Evolutionary conservation across 1,140 invertebrate genomes (phyloP), one percentile per base, ranked within the genome.

Genomic region (Tetramorium parvispinum): DNA sequence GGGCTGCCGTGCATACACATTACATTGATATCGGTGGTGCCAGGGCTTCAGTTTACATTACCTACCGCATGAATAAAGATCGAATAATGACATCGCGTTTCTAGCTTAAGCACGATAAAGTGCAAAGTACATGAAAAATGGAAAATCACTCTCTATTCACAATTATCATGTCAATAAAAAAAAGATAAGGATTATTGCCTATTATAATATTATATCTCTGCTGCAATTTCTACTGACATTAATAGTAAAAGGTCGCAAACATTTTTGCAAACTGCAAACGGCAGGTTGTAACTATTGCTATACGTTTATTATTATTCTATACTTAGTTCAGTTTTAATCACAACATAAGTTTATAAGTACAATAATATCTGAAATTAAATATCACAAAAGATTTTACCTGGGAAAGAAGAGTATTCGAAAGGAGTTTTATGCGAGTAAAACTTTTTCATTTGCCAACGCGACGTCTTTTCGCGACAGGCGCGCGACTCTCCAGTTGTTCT

Each of bases 1-100:
- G 85, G 79, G 11, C 21, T 27, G 76, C 24, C 40, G 49, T 24
- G 51, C 66, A 82, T 18, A 73, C 66, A 82, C 78, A 57, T 82
- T 57, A 68, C 73, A 82, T 16, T 63, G 85, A 85, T 40, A 75
- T 61, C 46, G 81, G 55, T 70, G 65, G 71, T 70, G 40, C 43
- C 43, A 43, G 40, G 85, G 71, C 43, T 40, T 71, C 46, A 32
- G 49, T 43, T 78, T 77, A 71, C 51, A 73, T 51, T 70, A 61
- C 21, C 24, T 37, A 65, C 18, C 51, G 51, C 37, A 73, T 57
- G 43, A 71, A 57, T 24, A 71, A 79, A 49, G 32, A 7, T 81
- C 46, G 46, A 70, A 82, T 57, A 57, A 82, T 82, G 66, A 82
- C 53, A 24, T 46, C 49, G 79, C 53, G 37, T 24, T 73, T 82